phyloP scores from a whole-genome alignment of 2,113 vertebrate genomes.

The Chaenogobius annularis region DNA sequence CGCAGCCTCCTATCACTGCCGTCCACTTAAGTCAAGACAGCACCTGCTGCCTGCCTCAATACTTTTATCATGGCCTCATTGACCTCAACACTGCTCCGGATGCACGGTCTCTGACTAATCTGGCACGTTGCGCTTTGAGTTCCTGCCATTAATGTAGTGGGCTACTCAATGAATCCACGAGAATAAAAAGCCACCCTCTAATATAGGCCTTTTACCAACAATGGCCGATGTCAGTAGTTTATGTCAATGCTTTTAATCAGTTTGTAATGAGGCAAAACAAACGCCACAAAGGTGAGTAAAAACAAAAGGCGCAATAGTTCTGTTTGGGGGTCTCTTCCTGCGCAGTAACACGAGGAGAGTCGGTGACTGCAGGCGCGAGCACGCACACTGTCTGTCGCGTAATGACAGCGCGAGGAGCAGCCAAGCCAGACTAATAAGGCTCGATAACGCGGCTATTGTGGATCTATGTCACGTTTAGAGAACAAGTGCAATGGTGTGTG shows the following conservation, averaged over 20 bases:
- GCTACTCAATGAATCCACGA: background rate
- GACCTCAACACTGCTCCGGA: conserved; percentile 52
- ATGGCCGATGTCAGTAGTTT: background rate
- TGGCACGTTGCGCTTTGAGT: conserved; percentile 75
- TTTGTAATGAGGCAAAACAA: conserved; percentile 49
- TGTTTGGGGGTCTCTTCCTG: conserved; percentile 16
- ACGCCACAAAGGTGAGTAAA: conserved; percentile 21
- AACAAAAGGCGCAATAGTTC: conserved; percentile 39
- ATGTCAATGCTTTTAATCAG: conserved; percentile 19
- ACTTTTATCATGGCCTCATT: conserved; percentile 52
- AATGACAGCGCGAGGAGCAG: conserved; percentile 33
- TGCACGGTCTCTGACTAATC: conserved; percentile 55
- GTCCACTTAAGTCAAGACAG: conserved; percentile 13
- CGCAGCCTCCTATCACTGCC: background rate
- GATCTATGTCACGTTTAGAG: background rate
- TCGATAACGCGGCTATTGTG: background rate
- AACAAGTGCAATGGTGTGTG: background rate
- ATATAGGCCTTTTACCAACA: background rate
- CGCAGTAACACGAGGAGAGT: conserved; percentile 49
- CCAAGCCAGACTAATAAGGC: conserved; percentile 7
- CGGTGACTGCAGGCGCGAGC: conserved; percentile 30
- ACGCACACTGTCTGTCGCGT: conserved; percentile 46
- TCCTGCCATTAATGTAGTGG: conserved; percentile 38
- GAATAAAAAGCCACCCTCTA: background rate
- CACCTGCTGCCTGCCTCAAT: background rate